Conservation (phyloP, 2,113 vertebrate genomes). For the Petromus typicus region DNA sequence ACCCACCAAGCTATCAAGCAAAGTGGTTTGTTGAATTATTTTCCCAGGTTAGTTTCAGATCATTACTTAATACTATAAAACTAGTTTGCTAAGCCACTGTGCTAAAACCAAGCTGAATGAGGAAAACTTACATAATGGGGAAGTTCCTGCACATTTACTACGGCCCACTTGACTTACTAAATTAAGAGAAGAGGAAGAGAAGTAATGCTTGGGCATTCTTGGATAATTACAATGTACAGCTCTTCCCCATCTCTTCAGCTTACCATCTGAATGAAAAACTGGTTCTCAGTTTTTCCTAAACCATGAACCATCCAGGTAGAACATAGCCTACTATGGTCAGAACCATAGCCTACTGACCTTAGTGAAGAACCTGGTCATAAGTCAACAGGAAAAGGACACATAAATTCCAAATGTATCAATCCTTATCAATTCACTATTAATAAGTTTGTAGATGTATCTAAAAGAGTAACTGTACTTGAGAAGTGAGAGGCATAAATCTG, state of each 20-base stretch:
- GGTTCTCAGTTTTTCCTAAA: neutral
- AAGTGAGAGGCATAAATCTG: neutral
- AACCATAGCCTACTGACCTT: neutral
- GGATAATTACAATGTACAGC: too few species aligned
- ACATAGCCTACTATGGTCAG: too few species aligned
- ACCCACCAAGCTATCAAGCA: neutral
- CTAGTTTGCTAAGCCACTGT: neutral
- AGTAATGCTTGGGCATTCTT: too few species aligned
- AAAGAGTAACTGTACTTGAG: neutral
- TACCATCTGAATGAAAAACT: neutral
- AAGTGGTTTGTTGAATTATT: neutral
- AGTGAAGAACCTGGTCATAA: neutral
- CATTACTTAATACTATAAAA: neutral
- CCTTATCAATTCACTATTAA: neutral
- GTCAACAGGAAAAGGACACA: neutral
- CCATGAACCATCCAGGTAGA: neutral
- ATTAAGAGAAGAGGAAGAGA: too few species aligned
- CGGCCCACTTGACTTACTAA: neutral
- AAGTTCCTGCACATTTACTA: neutral
- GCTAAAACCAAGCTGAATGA: neutral
- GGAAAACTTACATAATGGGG: neutral
- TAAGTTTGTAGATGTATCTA: neutral
- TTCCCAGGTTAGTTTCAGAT: neutral
- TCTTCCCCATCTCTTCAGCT: neutral
- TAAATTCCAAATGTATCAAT: neutral